phyloP scores from a whole-genome alignment of 2,888 invertebrate species.

The Cybosia mesomella region DNA sequence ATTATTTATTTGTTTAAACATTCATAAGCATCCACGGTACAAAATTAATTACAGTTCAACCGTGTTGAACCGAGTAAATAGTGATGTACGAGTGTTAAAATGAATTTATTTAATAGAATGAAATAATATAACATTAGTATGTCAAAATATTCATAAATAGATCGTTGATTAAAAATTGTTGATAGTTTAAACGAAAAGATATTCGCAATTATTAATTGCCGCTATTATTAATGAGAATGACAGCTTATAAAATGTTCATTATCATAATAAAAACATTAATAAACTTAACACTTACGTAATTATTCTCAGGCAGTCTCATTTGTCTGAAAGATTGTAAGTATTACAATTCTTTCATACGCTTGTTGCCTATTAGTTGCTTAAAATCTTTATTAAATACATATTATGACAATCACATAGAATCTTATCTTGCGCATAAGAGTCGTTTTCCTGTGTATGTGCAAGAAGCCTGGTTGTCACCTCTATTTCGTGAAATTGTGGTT shows the following conservation, averaged over 20 bases:
- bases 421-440: too few species aligned
- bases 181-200: too few species aligned
- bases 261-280: constrained; percentile 4
- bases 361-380: not conserved
- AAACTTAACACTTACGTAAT: not conserved
- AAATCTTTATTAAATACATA: not conserved
- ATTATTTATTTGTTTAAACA: not conserved
- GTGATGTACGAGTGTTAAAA: not conserved
- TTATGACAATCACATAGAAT: not conserved
- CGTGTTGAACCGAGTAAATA: not conserved
- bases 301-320: not conserved
- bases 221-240: not conserved
- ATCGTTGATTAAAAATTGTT: not conserved
- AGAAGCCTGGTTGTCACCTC: not conserved
- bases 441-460: too few species aligned
- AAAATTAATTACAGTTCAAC: not conserved
- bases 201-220: too few species aligned
- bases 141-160: not conserved
- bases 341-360: too few species aligned
- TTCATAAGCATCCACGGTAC: not conserved
- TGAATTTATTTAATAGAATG: not conserved
- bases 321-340: not conserved
- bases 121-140: not conserved
- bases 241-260: not conserved
- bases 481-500: not conserved